These are phyloP conservation scores for Pseudolycoriella hygida DNA, from an alignment of 2,888 invertebrate species.

Conservation along the genomic window DNA sequence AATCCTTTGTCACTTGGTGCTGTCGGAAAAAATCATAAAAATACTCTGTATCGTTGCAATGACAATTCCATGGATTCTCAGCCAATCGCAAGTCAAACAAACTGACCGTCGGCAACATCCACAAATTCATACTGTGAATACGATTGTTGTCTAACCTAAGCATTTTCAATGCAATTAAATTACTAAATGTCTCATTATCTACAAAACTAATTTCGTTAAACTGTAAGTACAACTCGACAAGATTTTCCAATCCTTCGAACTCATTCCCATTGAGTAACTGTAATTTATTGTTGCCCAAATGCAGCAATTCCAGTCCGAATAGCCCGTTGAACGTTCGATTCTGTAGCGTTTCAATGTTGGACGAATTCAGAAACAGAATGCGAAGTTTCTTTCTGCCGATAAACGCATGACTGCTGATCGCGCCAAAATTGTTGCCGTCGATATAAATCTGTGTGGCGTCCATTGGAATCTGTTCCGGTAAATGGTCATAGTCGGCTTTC, in stretches of 20 bases:
- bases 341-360: constrained; percentile 65
- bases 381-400: constrained; percentile 84
- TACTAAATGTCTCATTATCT: constrained; percentile 69
- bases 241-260: constrained; percentile 61
- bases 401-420: constrained; percentile 77
- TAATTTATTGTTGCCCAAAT: constrained; percentile 73
- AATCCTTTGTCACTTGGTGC: constrained; percentile 55
- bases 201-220: constrained; percentile 67
- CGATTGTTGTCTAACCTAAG: constrained; percentile 70
- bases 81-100: constrained; percentile 52
- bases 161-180: constrained; percentile 66
- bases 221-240: constrained; percentile 74
- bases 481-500: constrained; percentile 52
- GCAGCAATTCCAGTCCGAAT: constrained; percentile 58
- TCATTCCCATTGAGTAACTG: constrained; percentile 67
- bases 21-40: constrained; percentile 63
- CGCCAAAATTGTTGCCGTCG: constrained; percentile 78
- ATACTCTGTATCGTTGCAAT: constrained; percentile 65
- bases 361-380: constrained; percentile 75
- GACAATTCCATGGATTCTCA: constrained; percentile 74
- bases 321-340: constrained; percentile 86
- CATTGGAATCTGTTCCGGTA: constrained; percentile 83
- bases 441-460: constrained; percentile 88
- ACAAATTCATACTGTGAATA: constrained; percentile 54
- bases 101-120: constrained; percentile 42